Evolutionary conservation across 1,140 invertebrate genomes (phyloP), one percentile per base, ranked within the genome.

Genomic region (Leptinotarsa lineolata): DNA sequence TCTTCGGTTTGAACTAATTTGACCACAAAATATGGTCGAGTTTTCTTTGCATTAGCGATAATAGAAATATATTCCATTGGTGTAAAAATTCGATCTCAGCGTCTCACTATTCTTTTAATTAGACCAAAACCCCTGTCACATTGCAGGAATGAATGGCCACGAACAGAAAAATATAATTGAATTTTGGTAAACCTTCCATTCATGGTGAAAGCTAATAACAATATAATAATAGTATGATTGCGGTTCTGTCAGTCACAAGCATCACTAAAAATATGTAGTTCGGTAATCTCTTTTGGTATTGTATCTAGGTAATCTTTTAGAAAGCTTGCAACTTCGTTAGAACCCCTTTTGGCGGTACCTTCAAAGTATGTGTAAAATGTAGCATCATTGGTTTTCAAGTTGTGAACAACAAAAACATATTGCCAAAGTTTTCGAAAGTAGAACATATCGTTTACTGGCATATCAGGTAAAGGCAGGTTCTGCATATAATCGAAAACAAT

Each of bases 401-500:
- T 74, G 72, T 82, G 81, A 72, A 83, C 77, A 70, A 76, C 70
- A 76, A 83, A 82, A 20, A 73, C 76, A 78, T 78, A 77, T 65
- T 82, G 68, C 68, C 75, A 83, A 22, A 83, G 74, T 67, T 82
- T 80, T 48, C 81, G 66, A 68, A 75, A 71, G 73, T 82, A 78
- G 39, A 77, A 72, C 5, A 72, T 71, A 66, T 72, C 64, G 21
- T 72, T 48, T n/a, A 70, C 67, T 45, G 70, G 73, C 22, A 77
- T 70, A 64, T 61, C n/a, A 6, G 68, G 66, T 46, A 77, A 46
- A 16, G 74, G 76, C 46, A 84, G 61, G 76, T 82, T 83, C 69
- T 82, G 77, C 81, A 83, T 83, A 71, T 73, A 84, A 78, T 83
- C 83, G 70, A 84, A 81, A 68, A 71, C 69, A 44, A 83, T 70